Percentiles rank a stretch among this genome's conserved stretches.
These are phyloP conservation scores for Solenopsis fugax DNA, from an alignment of 1,140 invertebrate species.

Conservation along the genomic window DNA sequence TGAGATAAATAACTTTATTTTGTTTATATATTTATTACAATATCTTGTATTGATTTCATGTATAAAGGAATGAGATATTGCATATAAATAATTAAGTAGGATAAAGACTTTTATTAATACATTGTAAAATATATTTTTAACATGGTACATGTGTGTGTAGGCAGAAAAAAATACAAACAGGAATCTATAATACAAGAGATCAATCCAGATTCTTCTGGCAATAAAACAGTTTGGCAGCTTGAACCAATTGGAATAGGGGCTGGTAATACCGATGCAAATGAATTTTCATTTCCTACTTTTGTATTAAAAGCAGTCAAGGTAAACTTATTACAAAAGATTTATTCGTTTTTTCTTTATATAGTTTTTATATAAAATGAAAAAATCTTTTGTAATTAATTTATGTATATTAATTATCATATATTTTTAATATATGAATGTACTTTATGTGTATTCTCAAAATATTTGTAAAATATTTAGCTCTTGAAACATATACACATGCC, in stretches of 20 bases:
- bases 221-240: slow-evolving; percentile 82
- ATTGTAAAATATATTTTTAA: not conserved
- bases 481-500: not conserved
- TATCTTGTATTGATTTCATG: not conserved
- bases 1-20: not conserved
- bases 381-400: not conserved
- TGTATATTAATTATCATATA: not conserved
- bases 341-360: slow-evolving; percentile 58
- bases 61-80: not conserved
- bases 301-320: slow-evolving; percentile 86
- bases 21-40: not conserved
- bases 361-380: slow-evolving; percentile 14
- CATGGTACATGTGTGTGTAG: slow-evolving; percentile 65
- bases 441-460: slow-evolving; percentile 30
- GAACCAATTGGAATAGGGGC: slow-evolving; percentile 80
- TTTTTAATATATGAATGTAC: slow-evolving; percentile 79
- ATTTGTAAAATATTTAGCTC: slow-evolving; percentile 13
- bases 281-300: slow-evolving; percentile 82
- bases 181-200: slow-evolving; percentile 78
- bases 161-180: slow-evolving; percentile 81
- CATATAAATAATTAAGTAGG: not conserved
- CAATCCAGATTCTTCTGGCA: slow-evolving; percentile 67
- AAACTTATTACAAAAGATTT: slow-evolving; percentile 67
- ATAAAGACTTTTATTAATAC: not conserved
- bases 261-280: slow-evolving; percentile 79